A percentile compares a stretch with the other conserved stretches of the same genome.
These are phyloP conservation scores for Lordiphosa clarofinis DNA, from an alignment of 1,140 invertebrate species.

Conservation along the genomic window DNA sequence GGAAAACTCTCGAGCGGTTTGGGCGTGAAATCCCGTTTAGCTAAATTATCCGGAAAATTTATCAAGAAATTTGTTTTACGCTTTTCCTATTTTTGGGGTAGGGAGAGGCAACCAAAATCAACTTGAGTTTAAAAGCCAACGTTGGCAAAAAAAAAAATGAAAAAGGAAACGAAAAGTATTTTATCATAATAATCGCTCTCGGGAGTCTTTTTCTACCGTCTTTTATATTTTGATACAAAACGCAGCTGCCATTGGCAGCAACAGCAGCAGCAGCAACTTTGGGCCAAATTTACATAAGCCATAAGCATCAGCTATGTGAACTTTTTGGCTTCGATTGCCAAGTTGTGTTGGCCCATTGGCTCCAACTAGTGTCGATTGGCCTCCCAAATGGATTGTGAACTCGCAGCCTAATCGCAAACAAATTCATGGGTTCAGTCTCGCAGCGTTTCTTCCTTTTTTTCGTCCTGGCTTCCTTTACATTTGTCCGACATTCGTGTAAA, in stretches of 20 bases:
- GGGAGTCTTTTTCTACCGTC: conserved; percentile 34
- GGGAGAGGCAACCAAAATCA: conserved; percentile 16
- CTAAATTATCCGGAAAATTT: conserved; percentile 73
- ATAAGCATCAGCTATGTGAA: conserved; percentile 58
- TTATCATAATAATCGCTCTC: conserved; percentile 78
- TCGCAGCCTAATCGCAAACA: conserved; percentile 63
- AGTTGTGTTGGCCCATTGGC: conserved; percentile 46
- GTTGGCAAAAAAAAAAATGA: not conserved
- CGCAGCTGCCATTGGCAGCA: conserved; percentile 40
- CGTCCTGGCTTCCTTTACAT: conserved; percentile 31
- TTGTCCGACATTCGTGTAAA: conserved; percentile 44
- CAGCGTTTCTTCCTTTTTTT: conserved; percentile 15
- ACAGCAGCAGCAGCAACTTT: conserved; percentile 30
- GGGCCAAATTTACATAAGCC: conserved; percentile 63
- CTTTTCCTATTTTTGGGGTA: conserved; percentile 30
- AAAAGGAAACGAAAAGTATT: conserved; percentile 50
- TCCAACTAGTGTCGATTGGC: conserved; percentile 57
- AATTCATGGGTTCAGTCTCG: conserved; percentile 40
- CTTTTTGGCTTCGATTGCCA: conserved; percentile 56
- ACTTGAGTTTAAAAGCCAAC: conserved; percentile 27
- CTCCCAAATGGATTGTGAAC: conserved; percentile 47
- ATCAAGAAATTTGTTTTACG: conserved; percentile 60
- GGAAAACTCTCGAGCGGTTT: conserved; percentile 9
- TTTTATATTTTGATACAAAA: conserved; percentile 19
- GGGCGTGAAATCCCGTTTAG: conserved; percentile 72